Evolutionary conservation across 2,888 invertebrate genomes (phyloP), one percentile per base, ranked within the genome.

Genomic region (Resseliella maxima): DNA sequence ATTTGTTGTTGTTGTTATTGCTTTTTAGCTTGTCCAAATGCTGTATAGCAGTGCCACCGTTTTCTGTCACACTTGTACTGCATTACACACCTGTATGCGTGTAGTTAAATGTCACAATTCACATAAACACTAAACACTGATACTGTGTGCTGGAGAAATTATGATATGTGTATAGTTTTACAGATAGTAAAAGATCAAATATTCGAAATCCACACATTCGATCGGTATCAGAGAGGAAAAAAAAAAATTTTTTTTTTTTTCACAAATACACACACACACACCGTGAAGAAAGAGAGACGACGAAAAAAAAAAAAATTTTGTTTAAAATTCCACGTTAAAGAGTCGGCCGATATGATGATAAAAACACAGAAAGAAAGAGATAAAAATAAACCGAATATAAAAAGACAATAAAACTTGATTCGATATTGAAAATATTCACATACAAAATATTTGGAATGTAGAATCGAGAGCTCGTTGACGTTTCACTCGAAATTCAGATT

Each of bases 31-130:
- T 50, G 59, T 59, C 59, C n/a, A 59, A 59, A 59, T 59, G 27
- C 24, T 59, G 27, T 59, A 27, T 27, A 72, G 31, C 31, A 72
- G 72, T 72, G 72, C 72, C 72, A 72, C 72, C 72, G 72, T 72
- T 72, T n/a, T 27, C 72, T 72, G 72, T 72, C 72, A 72, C 72
- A 72, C 72, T 72, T 72, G 72, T 72, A 15, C 31, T 72, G 72
- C 72, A 72, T 72, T 15, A 72, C 72, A 12, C 72, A 72, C 72
- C 72, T 72, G 72, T 72, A 72, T 72, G 72, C 31, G 72, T 72
- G 72, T 72, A 72, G 72, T 72, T 72, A 72, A 72, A 72, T 72
- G 72, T 72, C 72, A 72, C 72, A 72, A 72, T 72, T 72, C 72
- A 72, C 72, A 59, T 59, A n/a, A 27, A 59, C 59, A 72, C 72